Evolutionary conservation across 1,140 invertebrate genomes (phyloP), one percentile per base, ranked within the genome.

Genomic region (Cotesia typhae): DNA sequence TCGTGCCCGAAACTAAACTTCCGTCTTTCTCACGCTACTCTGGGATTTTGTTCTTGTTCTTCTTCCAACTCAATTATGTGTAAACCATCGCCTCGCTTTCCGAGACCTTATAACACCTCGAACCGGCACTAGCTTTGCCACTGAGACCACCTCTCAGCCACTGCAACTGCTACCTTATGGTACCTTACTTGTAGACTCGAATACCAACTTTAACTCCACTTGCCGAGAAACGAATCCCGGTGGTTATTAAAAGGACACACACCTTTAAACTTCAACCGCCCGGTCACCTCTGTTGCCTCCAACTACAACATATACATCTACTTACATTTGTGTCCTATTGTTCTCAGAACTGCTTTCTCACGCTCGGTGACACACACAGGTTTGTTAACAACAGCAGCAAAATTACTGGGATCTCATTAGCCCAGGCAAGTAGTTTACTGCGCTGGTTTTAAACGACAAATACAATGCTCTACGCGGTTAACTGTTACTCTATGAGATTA

Each of bases 331-430:
- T 41, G 7, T 38, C 1, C 63, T 14, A 67, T 72, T 67, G 38
- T 72, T n/a, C 53, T 38, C 17, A 65, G 28, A 53, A 71, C 61
- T 35, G 17, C 37, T 71, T 53, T 64, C 64, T 28, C 61, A 61
- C 51, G 41, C 35, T 28, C 20, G 60, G 17, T 38, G n/a, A 14
- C 28, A 52, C 59, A 52, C 0, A 63, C 7, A 47, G 70, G 57
- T 61, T 20, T 63, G 63, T n/a, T 53, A 17, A 57, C 35, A n/a
- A 51, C 17, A 28, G n/a, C 17, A 41, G 12, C 36, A 57, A 67
- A 72, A 72, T 72, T 72, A 61, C 65, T 67, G 64, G 55, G 67
- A 67, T 72, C 71, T 72, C 71, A 72, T 72, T 72, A 72, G 63
- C 71, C 37, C 41, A 47, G 41, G 6, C 41, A 47, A 60, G 12